phyloP scores from a whole-genome alignment of 1,140 invertebrate genomes.

The Macrocentrus cingulum region DNA sequence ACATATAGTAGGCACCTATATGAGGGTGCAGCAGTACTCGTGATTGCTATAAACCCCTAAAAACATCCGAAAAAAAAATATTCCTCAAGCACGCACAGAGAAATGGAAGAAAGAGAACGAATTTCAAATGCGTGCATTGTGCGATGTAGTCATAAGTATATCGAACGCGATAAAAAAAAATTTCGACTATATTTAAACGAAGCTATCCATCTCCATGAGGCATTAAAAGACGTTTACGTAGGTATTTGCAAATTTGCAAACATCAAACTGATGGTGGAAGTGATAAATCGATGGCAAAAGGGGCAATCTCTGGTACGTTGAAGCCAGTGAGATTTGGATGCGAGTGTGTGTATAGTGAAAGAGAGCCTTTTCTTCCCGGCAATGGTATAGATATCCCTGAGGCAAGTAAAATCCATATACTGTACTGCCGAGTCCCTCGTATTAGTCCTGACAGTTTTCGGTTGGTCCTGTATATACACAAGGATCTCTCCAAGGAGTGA shows the following conservation, averaged over 20 bases:
- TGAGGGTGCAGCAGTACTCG: no score
- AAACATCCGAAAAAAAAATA: no score
- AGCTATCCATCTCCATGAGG: slow-evolving; percentile 6
- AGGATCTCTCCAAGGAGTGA: slow-evolving; percentile 14
- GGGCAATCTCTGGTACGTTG: neutral
- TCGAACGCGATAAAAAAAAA: slow-evolving; percentile 11
- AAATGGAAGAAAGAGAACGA: slow-evolving; percentile 5
- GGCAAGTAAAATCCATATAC: neutral
- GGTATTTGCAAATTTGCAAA: neutral
- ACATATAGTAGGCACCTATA: no score
- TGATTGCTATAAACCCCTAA: no score
- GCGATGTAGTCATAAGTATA: no score
- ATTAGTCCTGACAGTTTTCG: slow-evolving; percentile 10
- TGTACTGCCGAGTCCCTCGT: neutral
- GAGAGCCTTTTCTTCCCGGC: neutral
- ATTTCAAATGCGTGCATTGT: no score
- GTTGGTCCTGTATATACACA: neutral
- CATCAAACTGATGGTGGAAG: slow-evolving; percentile 5
- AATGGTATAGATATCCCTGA: neutral
- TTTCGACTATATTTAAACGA: neutral
- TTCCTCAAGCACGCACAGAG: slow-evolving; percentile 11
- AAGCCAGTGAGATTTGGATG: slow-evolving; percentile 6
- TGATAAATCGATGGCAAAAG: slow-evolving; percentile 17
- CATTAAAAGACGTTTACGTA: slow-evolving; percentile 1
- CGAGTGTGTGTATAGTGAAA: neutral